Percentiles rank a stretch among this genome's conserved stretches.
These are phyloP conservation scores for Dendroctonus ponderosae DNA, from an alignment of 1,140 invertebrate species.

Conservation along the genomic window DNA sequence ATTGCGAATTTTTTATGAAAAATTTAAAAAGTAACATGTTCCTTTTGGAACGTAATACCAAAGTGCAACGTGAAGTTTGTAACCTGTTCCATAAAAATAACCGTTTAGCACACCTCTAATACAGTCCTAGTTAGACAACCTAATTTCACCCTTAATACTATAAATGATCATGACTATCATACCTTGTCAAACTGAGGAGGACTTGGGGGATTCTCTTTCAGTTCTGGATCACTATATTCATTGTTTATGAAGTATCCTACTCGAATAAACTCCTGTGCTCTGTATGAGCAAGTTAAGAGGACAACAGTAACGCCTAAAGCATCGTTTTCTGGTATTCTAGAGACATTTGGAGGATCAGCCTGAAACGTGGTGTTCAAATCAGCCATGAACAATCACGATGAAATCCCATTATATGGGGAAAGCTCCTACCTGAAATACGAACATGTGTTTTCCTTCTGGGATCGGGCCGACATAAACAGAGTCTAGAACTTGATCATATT, in stretches of 20 bases:
- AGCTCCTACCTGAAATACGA: conserved; percentile 81
- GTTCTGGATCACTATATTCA: conserved; percentile 91
- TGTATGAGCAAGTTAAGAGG: conserved; percentile 91
- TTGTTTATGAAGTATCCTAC: conserved; percentile 99
- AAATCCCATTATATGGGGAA: neutral
- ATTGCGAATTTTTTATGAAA: too few relatives aligned
- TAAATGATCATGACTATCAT: conserved; percentile 14
- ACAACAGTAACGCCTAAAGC: conserved; percentile 97
- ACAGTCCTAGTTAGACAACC: neutral
- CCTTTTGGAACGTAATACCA: too few relatives aligned
- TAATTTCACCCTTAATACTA: neutral
- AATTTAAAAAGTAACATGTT: too few relatives aligned
- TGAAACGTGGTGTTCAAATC: conserved; percentile 52
- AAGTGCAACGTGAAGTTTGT: too few relatives aligned
- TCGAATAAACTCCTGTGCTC: conserved; percentile 90
- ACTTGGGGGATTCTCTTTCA: conserved; percentile 91
- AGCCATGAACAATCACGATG: neutral
- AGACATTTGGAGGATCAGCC: conserved; percentile 92
- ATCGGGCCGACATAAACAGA: conserved; percentile 97
- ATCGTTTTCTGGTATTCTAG: conserved; percentile 91
- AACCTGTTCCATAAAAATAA: too few relatives aligned
- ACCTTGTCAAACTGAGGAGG: conserved; percentile 92
- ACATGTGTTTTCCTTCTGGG: conserved; percentile 96
- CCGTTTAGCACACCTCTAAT: too few relatives aligned
- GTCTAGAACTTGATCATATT: conserved; percentile 93